Conservation (phyloP, 2,888 invertebrate genomes). For the Rugalucina vietnamica region DNA sequence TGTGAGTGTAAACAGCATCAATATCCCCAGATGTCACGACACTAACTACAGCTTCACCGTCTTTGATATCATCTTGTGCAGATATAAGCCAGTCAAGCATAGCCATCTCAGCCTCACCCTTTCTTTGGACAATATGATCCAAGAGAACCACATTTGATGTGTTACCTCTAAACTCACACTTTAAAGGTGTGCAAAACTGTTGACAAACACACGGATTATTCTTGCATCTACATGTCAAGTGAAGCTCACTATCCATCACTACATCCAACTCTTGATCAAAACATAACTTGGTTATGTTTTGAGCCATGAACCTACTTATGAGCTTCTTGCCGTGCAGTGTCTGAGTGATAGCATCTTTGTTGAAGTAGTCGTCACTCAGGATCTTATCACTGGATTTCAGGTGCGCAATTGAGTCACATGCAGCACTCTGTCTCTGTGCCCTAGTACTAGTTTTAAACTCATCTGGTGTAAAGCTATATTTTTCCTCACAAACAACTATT, state of each 20-base stretch:
- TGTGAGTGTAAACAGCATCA: neutral
- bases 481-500: neutral
- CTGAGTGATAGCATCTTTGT: neutral
- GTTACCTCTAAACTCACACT: neutral
- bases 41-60: neutral
- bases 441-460: neutral
- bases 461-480: neutral
- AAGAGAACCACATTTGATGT: neutral
- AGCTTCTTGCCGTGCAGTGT: neutral
- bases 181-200: neutral
- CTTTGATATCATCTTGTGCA: neutral
- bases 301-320: neutral
- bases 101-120: neutral
- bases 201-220: neutral
- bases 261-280: neutral
- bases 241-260: neutral
- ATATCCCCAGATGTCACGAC: neutral
- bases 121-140: neutral
- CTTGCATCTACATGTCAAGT: neutral
- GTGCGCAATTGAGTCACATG: neutral
- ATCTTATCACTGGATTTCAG: neutral
- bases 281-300: neutral
- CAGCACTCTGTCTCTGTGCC: neutral
- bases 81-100: neutral
- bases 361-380: neutral